Conservation (phyloP, 2,888 invertebrate genomes). For the Thalpophila matura region DNA sequence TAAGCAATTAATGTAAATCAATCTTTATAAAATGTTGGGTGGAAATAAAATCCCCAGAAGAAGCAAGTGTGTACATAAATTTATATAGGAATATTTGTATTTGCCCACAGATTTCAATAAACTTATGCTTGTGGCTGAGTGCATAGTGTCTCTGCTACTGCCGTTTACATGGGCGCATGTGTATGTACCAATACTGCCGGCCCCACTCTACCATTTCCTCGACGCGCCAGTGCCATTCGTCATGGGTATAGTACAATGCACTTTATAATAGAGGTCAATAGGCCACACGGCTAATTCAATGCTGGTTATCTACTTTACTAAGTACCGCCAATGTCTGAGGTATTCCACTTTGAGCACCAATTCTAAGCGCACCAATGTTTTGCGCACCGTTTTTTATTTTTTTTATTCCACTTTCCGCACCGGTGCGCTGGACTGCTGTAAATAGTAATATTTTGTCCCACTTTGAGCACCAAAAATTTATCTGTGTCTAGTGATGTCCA, state of each 20-base stretch:
- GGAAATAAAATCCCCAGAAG: too few species aligned
- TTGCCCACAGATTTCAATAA: conserved; percentile 95
- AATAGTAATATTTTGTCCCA: too few species aligned
- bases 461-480: too few species aligned
- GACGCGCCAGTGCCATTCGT: conserved; percentile 99
- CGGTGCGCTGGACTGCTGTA: too few species aligned
- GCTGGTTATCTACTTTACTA: conserved; percentile 35
- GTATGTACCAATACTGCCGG: conserved; percentile 99
- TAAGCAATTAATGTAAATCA: too few species aligned
- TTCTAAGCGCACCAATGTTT: too few species aligned
- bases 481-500: too few species aligned
- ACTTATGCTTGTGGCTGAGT: conserved; percentile 99
- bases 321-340: conserved; percentile 1
- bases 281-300: conserved; percentile 44
- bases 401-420: too few species aligned
- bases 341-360: too few species aligned
- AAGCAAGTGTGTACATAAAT: neutral
- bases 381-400: too few species aligned
- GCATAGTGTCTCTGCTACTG: conserved; percentile 96
- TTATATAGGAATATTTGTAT: conserved; percentile 1
- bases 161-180: conserved; percentile 99
- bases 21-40: too few species aligned
- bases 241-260: conserved; percentile 93
- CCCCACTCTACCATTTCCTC: conserved; percentile 98
- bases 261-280: conserved; percentile 57